Conservation (phyloP, 2,797 vertebrate genomes). For the Sphenopsis melanotis region DNA sequence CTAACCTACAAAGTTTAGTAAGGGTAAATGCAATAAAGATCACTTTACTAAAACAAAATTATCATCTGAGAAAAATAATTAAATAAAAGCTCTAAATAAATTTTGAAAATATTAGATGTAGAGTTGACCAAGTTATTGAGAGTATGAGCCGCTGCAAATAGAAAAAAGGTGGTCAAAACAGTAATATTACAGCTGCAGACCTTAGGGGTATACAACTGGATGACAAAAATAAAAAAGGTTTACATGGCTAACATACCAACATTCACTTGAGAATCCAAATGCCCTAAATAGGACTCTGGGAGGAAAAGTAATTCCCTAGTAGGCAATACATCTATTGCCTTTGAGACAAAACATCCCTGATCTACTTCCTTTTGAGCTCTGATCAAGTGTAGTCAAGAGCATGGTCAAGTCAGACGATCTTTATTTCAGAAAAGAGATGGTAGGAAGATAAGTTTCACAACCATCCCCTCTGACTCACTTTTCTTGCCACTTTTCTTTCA, state of each 20-base stretch:
- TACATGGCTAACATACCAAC: conserved; percentile 5
- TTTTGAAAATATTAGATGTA: background rate
- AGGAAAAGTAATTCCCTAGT: background rate
- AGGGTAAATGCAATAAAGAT: background rate
- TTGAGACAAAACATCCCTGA: background rate
- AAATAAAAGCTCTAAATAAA: background rate
- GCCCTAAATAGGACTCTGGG: background rate
- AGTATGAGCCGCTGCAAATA: background rate
- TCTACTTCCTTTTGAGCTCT: background rate
- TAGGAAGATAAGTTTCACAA: background rate
- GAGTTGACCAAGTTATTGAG: background rate
- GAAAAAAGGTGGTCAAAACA: background rate
- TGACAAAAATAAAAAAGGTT: background rate
- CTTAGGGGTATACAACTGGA: background rate
- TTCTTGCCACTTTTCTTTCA: background rate
- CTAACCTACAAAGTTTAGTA: background rate
- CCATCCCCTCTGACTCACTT: background rate
- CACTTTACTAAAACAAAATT: background rate
- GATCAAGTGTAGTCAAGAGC: background rate
- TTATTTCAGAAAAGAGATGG: background rate
- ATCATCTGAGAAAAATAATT: background rate
- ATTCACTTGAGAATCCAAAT: background rate
- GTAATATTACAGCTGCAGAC: background rate
- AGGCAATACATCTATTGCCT: background rate
- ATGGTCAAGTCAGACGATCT: background rate